These are phyloP conservation scores for Semicossyphus pulcher DNA, from an alignment of 2,113 vertebrate species.

Conservation along the genomic window DNA sequence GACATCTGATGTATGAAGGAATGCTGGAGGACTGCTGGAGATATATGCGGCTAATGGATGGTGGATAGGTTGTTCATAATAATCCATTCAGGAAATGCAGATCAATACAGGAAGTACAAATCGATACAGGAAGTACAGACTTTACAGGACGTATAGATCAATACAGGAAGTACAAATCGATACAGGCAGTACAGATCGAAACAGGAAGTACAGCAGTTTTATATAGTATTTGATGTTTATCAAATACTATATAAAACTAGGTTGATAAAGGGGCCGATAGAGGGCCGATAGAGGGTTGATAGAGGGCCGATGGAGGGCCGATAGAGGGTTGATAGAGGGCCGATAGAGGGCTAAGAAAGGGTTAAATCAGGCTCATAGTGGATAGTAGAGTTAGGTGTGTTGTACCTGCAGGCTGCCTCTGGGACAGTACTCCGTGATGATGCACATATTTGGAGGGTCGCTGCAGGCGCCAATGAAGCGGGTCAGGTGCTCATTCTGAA, in stretches of 20 bases:
- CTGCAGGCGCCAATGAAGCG: conserved; percentile 91
- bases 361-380: too few species aligned
- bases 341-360: background rate
- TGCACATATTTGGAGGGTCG: conserved; percentile 91
- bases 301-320: background rate
- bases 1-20: background rate
- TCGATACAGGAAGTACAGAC: too few species aligned
- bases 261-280: background rate
- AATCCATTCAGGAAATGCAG: too few species aligned
- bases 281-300: background rate
- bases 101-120: background rate
- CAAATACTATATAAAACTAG: too few species aligned
- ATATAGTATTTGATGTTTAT: too few species aligned
- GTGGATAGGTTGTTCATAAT: too few species aligned
- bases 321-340: background rate
- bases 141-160: too few species aligned
- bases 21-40: background rate
- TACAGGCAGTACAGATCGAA: too few species aligned
- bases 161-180: too few species aligned
- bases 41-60: background rate
- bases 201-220: too few species aligned
- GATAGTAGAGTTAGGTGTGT: background rate
- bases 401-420: conserved; percentile 92
- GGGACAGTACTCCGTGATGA: conserved; percentile 92
- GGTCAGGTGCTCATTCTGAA: conserved; percentile 93